Conservation (phyloP, 2,888 invertebrate species). For the Metallyticus violacea region DNA sequence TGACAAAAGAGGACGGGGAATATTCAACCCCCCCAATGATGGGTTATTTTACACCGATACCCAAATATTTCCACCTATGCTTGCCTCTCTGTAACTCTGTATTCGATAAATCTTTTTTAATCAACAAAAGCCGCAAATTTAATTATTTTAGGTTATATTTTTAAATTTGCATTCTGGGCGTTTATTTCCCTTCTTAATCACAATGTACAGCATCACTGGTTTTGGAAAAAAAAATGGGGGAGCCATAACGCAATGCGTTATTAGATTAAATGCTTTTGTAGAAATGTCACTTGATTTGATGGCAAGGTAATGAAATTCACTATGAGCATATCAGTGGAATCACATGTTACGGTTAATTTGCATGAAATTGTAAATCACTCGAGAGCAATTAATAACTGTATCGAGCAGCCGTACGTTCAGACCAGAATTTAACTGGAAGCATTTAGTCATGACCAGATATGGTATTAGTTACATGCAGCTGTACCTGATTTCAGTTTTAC, state of each 20-base stretch:
- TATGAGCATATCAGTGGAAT: neutral
- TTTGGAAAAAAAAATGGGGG: neutral
- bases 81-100: neutral
- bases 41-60: too few relatives aligned
- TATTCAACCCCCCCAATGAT: too few relatives aligned
- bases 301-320: neutral
- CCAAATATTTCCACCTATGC: neutral
- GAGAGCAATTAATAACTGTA: neutral
- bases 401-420: neutral
- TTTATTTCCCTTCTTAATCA: neutral
- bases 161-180: neutral
- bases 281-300: neutral
- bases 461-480: neutral
- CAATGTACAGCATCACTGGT: neutral
- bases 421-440: neutral
- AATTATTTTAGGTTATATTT: neutral
- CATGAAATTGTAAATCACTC: neutral
- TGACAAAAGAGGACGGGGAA: too few relatives aligned
- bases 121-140: neutral
- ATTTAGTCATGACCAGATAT: neutral
- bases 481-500: neutral
- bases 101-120: neutral
- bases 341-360: neutral
- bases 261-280: neutral
- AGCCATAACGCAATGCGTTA: neutral